Base-by-base conservation (phyloP, 2,888 invertebrate species). In the Chaitophorus viminalis region DNA sequence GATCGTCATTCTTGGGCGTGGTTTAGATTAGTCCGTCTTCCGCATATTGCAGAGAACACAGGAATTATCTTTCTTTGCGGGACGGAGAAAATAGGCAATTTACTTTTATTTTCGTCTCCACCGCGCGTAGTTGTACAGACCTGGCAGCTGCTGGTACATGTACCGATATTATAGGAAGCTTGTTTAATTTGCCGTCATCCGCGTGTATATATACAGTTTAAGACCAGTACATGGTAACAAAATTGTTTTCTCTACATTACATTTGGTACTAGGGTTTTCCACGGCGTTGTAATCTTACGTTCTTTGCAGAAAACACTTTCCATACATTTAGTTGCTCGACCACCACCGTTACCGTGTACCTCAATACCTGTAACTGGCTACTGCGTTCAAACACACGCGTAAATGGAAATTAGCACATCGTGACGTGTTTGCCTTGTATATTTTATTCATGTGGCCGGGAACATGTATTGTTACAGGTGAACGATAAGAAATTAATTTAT, bases 31-130 rank as follows among this genome's bases (percentile, higher is more conserved):
- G 52, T 11, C 33, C 9, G 72, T 33, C 68, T 77, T 77, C 84
- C 76, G 84, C 77, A 85, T 85, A 33, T 85, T 77, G 72, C 68
- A n/a, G 46, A 65, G 60, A 52, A 46, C 77, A 46, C 46, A 46
- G 25, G 52, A 77, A 77, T 77, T 85, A 68, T 68, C 77, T 85
- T 85, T 85, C 84, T 77, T 68, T 29, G 36, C 18, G 39, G 83
- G 4, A 18, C 39, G 52, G 77, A 85, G 77, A 77, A 85, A 85
- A 85, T 85, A 70, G 46, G 46, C 84, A 85, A 85, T 76, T 76
- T 77, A 77, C 77, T 85, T 85, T 70, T 77, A 65, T 68, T 85
- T 68, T 85, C 68, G 33, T 76, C 60, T 31, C 46, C 65, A 36
- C 76, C 76, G 46, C 4, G n/a, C 29, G 29, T 29, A 3, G 1